Percentiles rank a stretch among this genome's conserved stretches.
Conservation (phyloP, 2,888 invertebrate species). For the Perithous albicinctus region DNA sequence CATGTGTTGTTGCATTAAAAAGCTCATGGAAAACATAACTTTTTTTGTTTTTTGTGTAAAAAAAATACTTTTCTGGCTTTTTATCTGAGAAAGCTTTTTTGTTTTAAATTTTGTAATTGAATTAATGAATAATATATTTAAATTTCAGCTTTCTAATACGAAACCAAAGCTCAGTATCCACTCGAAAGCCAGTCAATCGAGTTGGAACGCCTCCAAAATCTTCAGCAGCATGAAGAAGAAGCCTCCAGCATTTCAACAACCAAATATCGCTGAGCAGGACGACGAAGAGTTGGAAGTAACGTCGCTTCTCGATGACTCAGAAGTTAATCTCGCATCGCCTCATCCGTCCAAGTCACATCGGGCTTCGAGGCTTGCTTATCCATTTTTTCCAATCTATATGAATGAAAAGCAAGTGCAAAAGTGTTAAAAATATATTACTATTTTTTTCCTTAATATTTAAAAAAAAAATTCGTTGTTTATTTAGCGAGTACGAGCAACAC, state of each 20-base stretch:
- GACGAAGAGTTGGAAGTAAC: conserved; percentile 40
- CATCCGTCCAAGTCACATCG: conserved; percentile 19
- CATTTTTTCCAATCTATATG: conserved; percentile 34
- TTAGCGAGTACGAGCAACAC: conserved; percentile 71
- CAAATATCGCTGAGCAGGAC: conserved; percentile 19
- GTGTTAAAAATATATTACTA: neutral
- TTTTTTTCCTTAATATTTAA: neutral
- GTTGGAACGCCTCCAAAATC: conserved; percentile 51
- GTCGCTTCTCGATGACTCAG: conserved; percentile 25
- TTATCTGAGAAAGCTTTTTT: too few relatives aligned
- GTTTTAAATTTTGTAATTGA: neutral
- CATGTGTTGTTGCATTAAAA: too few relatives aligned
- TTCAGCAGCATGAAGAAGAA: conserved; percentile 41
- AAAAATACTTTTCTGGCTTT: too few relatives aligned
- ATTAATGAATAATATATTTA: neutral
- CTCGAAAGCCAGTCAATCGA: conserved; percentile 56
- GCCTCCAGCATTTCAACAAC: neutral
- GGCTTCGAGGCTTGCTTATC: conserved; percentile 30
- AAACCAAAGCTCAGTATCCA: conserved; percentile 43
- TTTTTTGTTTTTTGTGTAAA: too few relatives aligned
- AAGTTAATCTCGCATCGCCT: conserved; percentile 8
- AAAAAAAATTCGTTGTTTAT: too few relatives aligned
- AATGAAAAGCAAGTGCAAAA: conserved; percentile 14
- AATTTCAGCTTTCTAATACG: conserved; percentile 23
- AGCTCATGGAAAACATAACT: too few relatives aligned